These are phyloP conservation scores for Phrynocephalus forsythii DNA, from an alignment of 2,797 vertebrate genomes.

Conservation along the genomic window DNA sequence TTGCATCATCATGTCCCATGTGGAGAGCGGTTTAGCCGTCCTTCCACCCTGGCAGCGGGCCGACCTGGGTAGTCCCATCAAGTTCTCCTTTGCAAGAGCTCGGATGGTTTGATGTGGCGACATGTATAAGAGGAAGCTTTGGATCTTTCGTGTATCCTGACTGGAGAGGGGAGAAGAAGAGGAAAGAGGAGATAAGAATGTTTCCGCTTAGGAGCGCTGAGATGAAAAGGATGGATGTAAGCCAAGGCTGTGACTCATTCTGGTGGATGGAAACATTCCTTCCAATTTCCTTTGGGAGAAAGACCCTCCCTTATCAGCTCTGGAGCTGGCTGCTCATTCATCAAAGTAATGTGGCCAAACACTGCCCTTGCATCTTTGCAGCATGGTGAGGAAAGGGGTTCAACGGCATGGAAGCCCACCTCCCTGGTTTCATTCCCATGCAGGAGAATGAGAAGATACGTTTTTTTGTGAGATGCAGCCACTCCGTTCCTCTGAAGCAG, in stretches of 20 bases:
- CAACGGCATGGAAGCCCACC: too few species aligned
- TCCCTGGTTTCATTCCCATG: too few species aligned
- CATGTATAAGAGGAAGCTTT: slow-evolving; percentile 24
- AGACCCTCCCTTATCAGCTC: too few species aligned
- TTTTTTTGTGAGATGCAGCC: too few species aligned
- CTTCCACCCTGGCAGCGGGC: background rate
- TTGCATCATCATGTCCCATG: background rate
- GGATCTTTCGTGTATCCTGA: slow-evolving; percentile 6
- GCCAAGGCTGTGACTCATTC: background rate
- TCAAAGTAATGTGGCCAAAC: too few species aligned
- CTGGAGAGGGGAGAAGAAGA: background rate
- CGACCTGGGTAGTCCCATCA: background rate
- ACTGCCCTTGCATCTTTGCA: too few species aligned
- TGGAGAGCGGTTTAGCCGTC: background rate
- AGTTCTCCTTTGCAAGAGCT: background rate
- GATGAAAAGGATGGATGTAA: background rate
- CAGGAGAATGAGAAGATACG: too few species aligned
- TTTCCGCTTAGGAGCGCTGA: slow-evolving; percentile 11
- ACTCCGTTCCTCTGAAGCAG: too few species aligned
- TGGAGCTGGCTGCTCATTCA: background rate
- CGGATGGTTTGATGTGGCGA: background rate
- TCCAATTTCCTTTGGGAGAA: background rate
- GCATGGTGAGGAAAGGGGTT: too few species aligned
- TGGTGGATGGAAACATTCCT: too few species aligned
- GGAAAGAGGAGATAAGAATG: background rate